Conservation (phyloP, 2,888 invertebrate genomes). For the Neoaliturus tenellus region DNA sequence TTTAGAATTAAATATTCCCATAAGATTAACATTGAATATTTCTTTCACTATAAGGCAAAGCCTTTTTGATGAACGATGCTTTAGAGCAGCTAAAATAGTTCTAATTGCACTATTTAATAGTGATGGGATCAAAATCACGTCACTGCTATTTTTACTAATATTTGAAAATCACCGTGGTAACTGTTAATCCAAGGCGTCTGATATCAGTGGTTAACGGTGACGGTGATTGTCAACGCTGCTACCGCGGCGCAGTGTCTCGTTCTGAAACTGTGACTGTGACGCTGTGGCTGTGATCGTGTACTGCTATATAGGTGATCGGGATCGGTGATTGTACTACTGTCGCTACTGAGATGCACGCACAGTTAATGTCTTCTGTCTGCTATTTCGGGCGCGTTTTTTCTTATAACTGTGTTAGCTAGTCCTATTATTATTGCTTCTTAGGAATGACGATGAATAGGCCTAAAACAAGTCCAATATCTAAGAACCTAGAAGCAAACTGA, state of each 20-base stretch:
- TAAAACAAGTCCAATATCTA: conserved; percentile 38
- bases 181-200: conserved; percentile 28
- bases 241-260: background rate
- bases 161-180: conserved; percentile 33
- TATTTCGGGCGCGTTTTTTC: background rate
- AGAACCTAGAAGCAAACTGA: no score
- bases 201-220: conserved; percentile 7
- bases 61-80: no score
- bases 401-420: background rate
- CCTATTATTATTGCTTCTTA: background rate
- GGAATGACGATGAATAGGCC: conserved; percentile 20
- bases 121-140: conserved; percentile 41
- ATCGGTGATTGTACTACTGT: background rate
- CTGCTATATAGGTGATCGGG: no score
- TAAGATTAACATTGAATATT: no score
- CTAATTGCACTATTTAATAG: no score
- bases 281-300: background rate
- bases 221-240: conserved; percentile 4
- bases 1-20: no score
- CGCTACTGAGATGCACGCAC: background rate
- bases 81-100: no score
- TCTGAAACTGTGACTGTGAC: no score
- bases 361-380: conserved; percentile 21
- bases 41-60: no score
- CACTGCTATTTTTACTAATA: conserved; percentile 39